These are phyloP conservation scores for Melitaea cinxia DNA, from an alignment of 1,140 invertebrate species.

Conservation along the genomic window DNA sequence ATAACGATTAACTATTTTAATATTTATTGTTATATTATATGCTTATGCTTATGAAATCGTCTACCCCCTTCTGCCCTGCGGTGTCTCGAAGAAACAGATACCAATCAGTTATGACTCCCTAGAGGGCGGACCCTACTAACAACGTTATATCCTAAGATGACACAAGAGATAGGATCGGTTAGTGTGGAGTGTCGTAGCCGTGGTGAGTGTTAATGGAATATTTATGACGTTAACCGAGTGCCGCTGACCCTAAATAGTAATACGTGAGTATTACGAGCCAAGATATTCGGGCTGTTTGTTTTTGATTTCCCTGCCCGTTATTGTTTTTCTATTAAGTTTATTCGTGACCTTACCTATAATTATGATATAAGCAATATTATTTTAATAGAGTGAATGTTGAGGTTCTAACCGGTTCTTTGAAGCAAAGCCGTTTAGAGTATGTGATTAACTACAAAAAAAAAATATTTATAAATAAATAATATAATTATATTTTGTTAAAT, in stretches of 20 bases:
- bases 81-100: constrained; percentile 39
- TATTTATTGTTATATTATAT: background rate
- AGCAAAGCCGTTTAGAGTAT: too few species aligned
- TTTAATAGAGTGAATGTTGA: too few species aligned
- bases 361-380: too few species aligned
- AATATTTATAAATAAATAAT: too few species aligned
- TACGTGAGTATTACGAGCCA: background rate
- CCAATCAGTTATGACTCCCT: constrained; percentile 41
- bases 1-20: background rate
- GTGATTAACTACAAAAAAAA: too few species aligned
- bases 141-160: constrained; percentile 51
- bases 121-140: constrained; percentile 43
- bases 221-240: constrained; percentile 40
- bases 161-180: constrained; percentile 51
- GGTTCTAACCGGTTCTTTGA: too few species aligned
- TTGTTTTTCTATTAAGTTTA: background rate
- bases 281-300: background rate
- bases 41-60: constrained; percentile 7
- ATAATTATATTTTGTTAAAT: too few species aligned
- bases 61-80: constrained; percentile 18
- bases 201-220: constrained; percentile 48
- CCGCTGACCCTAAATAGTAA: constrained; percentile 19
- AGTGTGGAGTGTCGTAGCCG: constrained; percentile 42
- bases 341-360: background rate
- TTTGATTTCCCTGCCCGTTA: background rate